Evolutionary conservation across 2,113 vertebrate species (phyloP), one percentile per base, ranked within the genome.

Genomic region (Dinomys branickii): DNA sequence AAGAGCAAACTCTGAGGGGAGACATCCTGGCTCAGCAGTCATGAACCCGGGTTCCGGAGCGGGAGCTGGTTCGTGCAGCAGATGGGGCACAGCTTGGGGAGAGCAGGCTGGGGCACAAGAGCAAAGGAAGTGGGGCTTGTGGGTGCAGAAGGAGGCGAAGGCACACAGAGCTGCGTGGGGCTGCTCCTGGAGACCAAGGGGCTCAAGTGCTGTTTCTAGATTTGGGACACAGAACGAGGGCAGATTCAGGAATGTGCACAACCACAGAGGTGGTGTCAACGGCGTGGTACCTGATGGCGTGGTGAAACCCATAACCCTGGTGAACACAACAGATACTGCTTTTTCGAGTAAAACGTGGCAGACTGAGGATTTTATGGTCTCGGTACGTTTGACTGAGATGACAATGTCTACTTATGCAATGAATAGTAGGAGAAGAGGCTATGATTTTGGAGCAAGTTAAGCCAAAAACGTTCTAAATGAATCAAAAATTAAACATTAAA

Each of bases 401-500:
- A 78, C 88, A 61, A 82, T 20, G 24, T 61, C 17, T 88, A 4
- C 59, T 78, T 44, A 77, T 22, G 44, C 22, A 84, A n/a, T 41
- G 24, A 61, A 86, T 5, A 30, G 82, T 47, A 65, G 8, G 58
- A 89, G 8, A 17, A 61, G n/a, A 28, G 9, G 19, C 44, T 58
- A 16, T 19, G n/a, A 85, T 85, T 84, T 87, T 65, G 8, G 52
- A 73, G 26, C 61, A 84, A 63, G 44, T 84, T 59, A 84, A 52
- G n/a, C 19, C 65, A 95, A 95, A 88, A 63, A 80, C 54, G 73
- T 63, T 85, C n/a, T 69, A 78, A 47, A 59, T 63, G 77, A 28
- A 80, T 80, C 30, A 80, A 80, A 80, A 80, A 10, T 33, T 52
- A 20, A 33, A 10, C 47, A 86, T 73, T 5, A n/a, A 83, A 78